Evolutionary conservation across 1,140 invertebrate genomes (phyloP), one percentile per base, ranked within the genome.

Genomic region (Aphelenchoides avenae): DNA sequence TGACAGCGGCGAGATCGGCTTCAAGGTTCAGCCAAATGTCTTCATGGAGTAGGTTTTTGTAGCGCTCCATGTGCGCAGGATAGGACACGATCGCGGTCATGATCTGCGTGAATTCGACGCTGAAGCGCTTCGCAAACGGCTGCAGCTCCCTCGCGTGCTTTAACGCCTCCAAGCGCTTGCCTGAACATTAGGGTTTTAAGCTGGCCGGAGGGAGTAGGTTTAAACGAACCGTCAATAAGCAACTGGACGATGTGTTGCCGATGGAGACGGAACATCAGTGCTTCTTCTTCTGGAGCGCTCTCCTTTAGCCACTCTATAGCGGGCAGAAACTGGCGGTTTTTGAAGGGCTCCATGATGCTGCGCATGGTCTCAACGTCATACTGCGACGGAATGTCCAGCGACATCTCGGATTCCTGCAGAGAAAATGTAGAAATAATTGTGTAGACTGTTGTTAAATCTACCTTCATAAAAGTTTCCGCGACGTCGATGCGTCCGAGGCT

Each of bases 381-480:
- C 15, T 40, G 30, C 24, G 27, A 31, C 13, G 37, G 63, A n/a
- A 51, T 9, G n/a, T 68, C 30, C 3, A 68, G 41, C 7, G 36
- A 39, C 9, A 31, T 15, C 13, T 69, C 68, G n/a, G 68, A 52
- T 50, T 68, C 66, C 66, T 68, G 46, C 46, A 72, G 51, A 37
- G 13, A 37, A 11, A 34, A 15, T 53, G 4, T 15, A 22, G 1
- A 43, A 43, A 11, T 57, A 11, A 30, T 26, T 51, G 18, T 51
- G 18, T 13, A 51, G 52, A 51, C 9, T 33, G 6, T 51, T n/a
- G 47, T 34, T 20, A 11, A 49, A 6, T 11, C 31, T 55, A 69
- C 67, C 70, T 73, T 68, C n/a, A 64, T 52, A 37, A 69, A 64
- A 5, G 57, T 60, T 27, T 73, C 70, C 5, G 70, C 67, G 13